Percentiles rank a stretch among this genome's conserved stretches.
These are phyloP conservation scores for Macrostomum cliftonense DNA, from an alignment of 2,888 invertebrate species.

Conservation along the genomic window DNA sequence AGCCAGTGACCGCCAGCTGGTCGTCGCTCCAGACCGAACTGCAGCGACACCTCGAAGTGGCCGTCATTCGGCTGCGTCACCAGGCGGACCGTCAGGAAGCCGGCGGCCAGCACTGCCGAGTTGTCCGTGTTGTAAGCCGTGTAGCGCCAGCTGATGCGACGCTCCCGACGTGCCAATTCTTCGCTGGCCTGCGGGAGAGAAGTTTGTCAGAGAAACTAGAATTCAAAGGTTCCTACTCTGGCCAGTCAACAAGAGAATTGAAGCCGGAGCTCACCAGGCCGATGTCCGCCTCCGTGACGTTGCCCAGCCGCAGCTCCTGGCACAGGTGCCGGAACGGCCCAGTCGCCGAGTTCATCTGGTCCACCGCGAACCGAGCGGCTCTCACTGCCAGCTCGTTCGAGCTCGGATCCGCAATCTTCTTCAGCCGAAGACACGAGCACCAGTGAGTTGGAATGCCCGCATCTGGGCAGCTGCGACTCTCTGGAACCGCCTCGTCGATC, in stretches of 20 bases:
- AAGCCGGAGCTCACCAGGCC: constrained; percentile 51
- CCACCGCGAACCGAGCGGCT: constrained; percentile 41
- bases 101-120: too few relatives aligned
- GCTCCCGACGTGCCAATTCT: too few relatives aligned
- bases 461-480: constrained; percentile 58
- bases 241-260: too few relatives aligned
- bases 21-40: constrained; percentile 44
- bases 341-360: constrained; percentile 47
- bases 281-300: constrained; percentile 52
- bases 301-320: constrained; percentile 38
- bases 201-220: too few relatives aligned
- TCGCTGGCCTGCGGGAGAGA: too few relatives aligned
- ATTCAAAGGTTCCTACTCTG: too few relatives aligned
- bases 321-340: constrained; percentile 31
- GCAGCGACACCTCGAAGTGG: constrained; percentile 61
- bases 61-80: constrained; percentile 53
- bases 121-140: too few relatives aligned
- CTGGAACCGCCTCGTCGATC: constrained; percentile 42
- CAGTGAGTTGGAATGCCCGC: constrained; percentile 83
- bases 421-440: constrained; percentile 79
- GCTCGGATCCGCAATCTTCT: constrained; percentile 51
- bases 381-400: constrained; percentile 41
- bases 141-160: too few relatives aligned
- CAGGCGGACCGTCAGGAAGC: constrained; percentile 65
- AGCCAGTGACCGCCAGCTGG: too few relatives aligned